Evolutionary conservation across 2,797 vertebrate genomes (phyloP).

Genomic region (Perodicticus potto): DNA sequence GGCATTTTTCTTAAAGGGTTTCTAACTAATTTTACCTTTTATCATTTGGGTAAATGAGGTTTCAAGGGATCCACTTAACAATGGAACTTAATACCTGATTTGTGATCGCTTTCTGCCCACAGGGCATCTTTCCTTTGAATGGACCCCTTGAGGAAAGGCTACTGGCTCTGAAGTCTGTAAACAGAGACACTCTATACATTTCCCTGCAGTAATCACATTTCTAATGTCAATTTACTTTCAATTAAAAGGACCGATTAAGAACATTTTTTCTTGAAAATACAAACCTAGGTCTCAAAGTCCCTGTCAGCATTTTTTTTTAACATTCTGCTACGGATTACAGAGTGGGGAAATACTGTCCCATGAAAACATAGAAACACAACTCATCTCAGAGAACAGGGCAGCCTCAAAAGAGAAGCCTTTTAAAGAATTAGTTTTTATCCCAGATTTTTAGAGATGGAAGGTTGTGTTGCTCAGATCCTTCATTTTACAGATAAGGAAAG

Average conservation of each 20-base stretch:
- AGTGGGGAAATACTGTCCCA: not conserved
- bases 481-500: not conserved
- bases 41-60: slow-evolving; percentile 51
- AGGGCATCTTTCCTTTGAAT: not conserved
- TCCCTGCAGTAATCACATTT: slow-evolving; percentile 53
- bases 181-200: not conserved
- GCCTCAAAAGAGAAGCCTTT: not conserved
- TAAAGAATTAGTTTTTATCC: slow-evolving; percentile 1
- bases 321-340: not conserved
- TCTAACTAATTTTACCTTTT: slow-evolving; percentile 35
- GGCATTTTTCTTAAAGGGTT: slow-evolving; percentile 17
- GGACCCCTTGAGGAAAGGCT: not conserved
- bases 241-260: slow-evolving; percentile 46
- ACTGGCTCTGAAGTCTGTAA: not conserved
- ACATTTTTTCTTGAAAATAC: slow-evolving; percentile 49
- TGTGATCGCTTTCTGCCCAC: slow-evolving; percentile 26
- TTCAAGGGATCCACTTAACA: slow-evolving; percentile 23
- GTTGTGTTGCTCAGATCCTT: not conserved
- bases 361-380: not conserved
- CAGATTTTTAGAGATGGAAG: not conserved
- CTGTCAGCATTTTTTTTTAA: not conserved
- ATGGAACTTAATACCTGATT: not conserved
- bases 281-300: slow-evolving; percentile 42
- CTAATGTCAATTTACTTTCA: slow-evolving; percentile 52
- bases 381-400: not conserved